Evolutionary conservation across 2,888 invertebrate genomes (phyloP).

Genomic region (Microctonus aethiopoides): DNA sequence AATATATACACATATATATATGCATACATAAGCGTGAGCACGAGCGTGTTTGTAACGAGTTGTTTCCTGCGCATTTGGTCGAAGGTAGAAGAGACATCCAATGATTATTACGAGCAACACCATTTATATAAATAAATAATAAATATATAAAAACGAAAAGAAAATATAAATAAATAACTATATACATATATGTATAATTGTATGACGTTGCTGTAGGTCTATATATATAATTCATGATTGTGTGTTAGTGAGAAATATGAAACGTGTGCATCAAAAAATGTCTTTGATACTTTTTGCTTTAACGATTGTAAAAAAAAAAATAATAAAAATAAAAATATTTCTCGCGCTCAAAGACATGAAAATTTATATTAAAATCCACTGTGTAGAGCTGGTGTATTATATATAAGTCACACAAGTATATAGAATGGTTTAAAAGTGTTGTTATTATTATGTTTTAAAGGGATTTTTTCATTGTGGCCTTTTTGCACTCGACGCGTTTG

Average conservation of each 20-base stretch:
- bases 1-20: constrained; percentile 8
- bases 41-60: constrained; percentile 38
- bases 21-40: constrained; percentile 15
- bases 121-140: constrained; percentile 40
- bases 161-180: constrained; percentile 32
- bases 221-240: neutral
- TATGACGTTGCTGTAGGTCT: constrained; percentile 61
- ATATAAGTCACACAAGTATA: too few species aligned
- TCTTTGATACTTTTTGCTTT: constrained; percentile 32
- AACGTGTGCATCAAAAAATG: neutral
- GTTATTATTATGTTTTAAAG: neutral
- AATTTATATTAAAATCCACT: constrained; percentile 63
- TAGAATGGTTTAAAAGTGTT: too few species aligned
- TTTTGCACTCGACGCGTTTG: neutral
- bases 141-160: too few species aligned
- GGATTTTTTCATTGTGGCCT: neutral
- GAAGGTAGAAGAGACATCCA: constrained; percentile 52
- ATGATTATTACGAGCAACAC: constrained; percentile 63
- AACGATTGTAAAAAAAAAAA: constrained; percentile 60
- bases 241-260: neutral
- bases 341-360: constrained; percentile 63
- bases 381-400: constrained; percentile 39
- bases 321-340: constrained; percentile 66
- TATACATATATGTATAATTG: too few species aligned
- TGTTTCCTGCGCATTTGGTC: constrained; percentile 28